Base-by-base conservation (phyloP, 2,113 vertebrate species). In the Larimichthys polyactis region DNA sequence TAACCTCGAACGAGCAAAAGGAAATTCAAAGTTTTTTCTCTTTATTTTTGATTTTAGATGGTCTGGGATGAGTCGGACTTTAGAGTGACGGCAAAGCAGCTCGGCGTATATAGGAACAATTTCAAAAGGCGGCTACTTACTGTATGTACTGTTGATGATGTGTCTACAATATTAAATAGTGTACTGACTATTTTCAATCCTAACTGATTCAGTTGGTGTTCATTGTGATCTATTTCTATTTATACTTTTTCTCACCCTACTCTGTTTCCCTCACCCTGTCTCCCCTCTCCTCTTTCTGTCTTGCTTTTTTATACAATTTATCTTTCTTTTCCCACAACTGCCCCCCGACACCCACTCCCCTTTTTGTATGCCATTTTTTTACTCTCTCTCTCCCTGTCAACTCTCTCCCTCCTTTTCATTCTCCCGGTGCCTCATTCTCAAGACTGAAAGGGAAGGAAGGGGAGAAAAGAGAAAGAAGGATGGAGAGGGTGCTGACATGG, bases 341-440 rank as follows among this genome's bases (percentile, higher is more conserved):
- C 10, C 10, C 7, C 32, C 14, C 24, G 62, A 5, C 7, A 11
- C 20, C 19, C 68, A 59, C 73, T 57, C 66, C 29, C 32, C 15
- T 75, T 24, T 80, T 29, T 27, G 19, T 10, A n/a, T 6, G 7
- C 54, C 27, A 16, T 71, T 83, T 78, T 70, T 81, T 70, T 78
- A 2, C 29, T 82, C 43, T 76, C 71, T 75, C 29, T 36, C 29
- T 36, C 36, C 14, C 64, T 79, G 65, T 75, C 76, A 76, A 54
- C 71, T 51, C 63, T 51, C n/a, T 27, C 70, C 62, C 57, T 27
- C 44, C 40, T 64, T 74, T 65, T 71, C 75, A 57, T 77, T 87
- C 84, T 82, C 82, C 44, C 5, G 63, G 75, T 71, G 73, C 86
- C 81, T 86, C 76, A 20, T 87, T 90, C 75, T 81, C 9, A 54